Base-by-base conservation (phyloP, 1,140 invertebrate species). In the Panulirus ornatus region DNA sequence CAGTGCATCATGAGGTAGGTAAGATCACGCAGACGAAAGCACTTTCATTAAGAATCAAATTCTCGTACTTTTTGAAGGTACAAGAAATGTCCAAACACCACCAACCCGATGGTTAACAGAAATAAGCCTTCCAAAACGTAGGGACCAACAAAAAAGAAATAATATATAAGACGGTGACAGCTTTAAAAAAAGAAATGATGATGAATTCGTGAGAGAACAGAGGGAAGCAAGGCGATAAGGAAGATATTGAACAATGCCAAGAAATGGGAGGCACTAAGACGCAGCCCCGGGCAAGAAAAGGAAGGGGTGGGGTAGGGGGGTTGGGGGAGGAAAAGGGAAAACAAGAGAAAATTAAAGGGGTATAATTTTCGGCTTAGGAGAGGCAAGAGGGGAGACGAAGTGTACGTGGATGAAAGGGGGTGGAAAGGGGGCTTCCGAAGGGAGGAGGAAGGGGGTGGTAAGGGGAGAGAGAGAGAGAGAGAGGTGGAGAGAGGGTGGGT, bases 331-430 rank as follows among this genome's bases (percentile, higher is more conserved):
- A n/a, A n/a, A n/a, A n/a, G 47, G 66, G 40, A 78, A 81, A 88
- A 70, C 75, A 63, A 36, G 58, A 70, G 75, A 81, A 54, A 84
- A 88, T 66, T 70, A 81, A 88, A 70, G 76, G 76, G 44, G 36
- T 54, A 38, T 78, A 71, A 81, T 88, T n/a, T 88, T 85, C 83
- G 51, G 83, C 71, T 47, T 58, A 88, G 76, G 51, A 47, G 81
- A 88, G 85, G 85, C 70, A 51, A 88, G 85, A 88, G 85, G 85
- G 85, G 85, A 88, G 85, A 51, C 54, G 19, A 66, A 84, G 79
- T 54, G 34, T 71, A 73, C 66, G n/a, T n/a, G n/a, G 42, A 40
- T 42, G 40, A 22, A 47, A 30, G 30, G 36, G 75, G 75, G 75
- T 44, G 19, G 75, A 27, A n/a, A n/a, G 40, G 40, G 1, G 36